phyloP scores from a whole-genome alignment of 2,888 invertebrate genomes.

The Dasysyrphus tricinctus region DNA sequence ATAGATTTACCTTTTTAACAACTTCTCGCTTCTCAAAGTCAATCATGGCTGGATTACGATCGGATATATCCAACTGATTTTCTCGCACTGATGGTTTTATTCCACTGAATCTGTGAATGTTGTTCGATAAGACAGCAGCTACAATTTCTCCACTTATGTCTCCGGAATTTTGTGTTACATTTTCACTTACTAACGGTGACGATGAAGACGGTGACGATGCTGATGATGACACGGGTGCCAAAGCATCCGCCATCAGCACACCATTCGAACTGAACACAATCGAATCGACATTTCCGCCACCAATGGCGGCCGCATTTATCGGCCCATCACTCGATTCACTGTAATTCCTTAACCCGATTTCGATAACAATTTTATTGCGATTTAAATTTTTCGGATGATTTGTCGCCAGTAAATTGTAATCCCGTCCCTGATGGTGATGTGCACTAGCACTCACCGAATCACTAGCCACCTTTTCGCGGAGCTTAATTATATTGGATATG shows the following conservation, averaged over 20 bases:
- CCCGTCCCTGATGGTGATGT: conserved; percentile 81
- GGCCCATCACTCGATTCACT: conserved; percentile 73
- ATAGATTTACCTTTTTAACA: conserved; percentile 82
- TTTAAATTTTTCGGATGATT: conserved; percentile 82
- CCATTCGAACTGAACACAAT: conserved; percentile 79
- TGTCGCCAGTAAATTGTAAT: conserved; percentile 81
- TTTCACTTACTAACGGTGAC: conserved; percentile 29
- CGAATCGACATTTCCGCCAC: conserved; percentile 81
- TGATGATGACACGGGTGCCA: conserved; percentile 45
- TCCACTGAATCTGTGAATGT: conserved; percentile 14
- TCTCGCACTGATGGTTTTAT: neutral
- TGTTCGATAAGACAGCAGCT: conserved; percentile 59
- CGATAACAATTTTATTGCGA: conserved; percentile 81
- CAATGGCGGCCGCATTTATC: conserved; percentile 78
- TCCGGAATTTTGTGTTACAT: neutral
- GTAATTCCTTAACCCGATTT: conserved; percentile 80
- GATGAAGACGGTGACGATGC: conserved; percentile 8
- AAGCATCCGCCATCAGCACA: conserved; percentile 44
- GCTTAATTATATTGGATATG: conserved; percentile 82
- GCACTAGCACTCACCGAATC: conserved; percentile 82
- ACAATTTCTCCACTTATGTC: conserved; percentile 11
- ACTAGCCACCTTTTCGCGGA: conserved; percentile 82
- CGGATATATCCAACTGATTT: conserved; percentile 74
- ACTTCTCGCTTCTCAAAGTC: conserved; percentile 82
- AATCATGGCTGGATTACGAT: conserved; percentile 81